A percentile compares a stretch with the other conserved stretches of the same genome.
Conservation (phyloP, 2,888 invertebrate genomes). For the Allygus modestus region DNA sequence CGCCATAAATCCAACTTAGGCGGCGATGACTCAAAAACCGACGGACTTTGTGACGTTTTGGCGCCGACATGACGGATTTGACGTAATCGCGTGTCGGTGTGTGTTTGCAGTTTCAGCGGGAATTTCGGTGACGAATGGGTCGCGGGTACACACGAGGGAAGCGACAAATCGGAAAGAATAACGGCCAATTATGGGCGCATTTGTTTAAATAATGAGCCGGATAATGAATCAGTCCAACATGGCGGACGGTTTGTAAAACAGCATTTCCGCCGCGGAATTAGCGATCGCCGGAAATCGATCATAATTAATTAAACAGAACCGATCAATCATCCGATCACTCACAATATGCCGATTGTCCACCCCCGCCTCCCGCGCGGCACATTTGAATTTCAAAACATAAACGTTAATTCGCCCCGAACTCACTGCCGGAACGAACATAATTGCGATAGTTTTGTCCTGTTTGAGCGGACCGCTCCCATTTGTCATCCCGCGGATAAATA, state of each 20-base stretch:
- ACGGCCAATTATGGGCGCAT: slow-evolving; percentile 58
- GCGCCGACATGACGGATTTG: slow-evolving; percentile 49
- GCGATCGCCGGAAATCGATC: slow-evolving; percentile 64
- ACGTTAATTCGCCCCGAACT: slow-evolving; percentile 41
- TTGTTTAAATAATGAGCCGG: slow-evolving; percentile 53
- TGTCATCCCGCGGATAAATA: slow-evolving; percentile 29
- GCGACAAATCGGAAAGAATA: slow-evolving; percentile 62
- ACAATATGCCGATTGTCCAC: slow-evolving; percentile 56
- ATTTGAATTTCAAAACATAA: slow-evolving; percentile 53
- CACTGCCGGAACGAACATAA: slow-evolving; percentile 3
- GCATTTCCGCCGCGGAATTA: slow-evolving; percentile 62
- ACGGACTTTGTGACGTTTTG: slow-evolving; percentile 47
- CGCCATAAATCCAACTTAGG: slow-evolving; percentile 55
- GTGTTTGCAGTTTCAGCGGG: too few species aligned
- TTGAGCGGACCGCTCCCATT: slow-evolving; percentile 22
- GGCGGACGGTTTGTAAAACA: slow-evolving; percentile 59
- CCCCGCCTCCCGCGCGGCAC: slow-evolving; percentile 29
- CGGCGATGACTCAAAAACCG: slow-evolving; percentile 40
- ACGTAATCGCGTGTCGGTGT: slow-evolving; percentile 19
- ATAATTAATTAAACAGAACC: slow-evolving; percentile 65
- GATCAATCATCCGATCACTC: slow-evolving; percentile 63
- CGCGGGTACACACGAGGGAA: neutral
- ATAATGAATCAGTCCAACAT: slow-evolving; percentile 59
- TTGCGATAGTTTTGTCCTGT: slow-evolving; percentile 37
- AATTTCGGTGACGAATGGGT: slow-evolving; percentile 48